Base-by-base conservation (phyloP, 2,797 vertebrate genomes). In the Tinamus major region DNA sequence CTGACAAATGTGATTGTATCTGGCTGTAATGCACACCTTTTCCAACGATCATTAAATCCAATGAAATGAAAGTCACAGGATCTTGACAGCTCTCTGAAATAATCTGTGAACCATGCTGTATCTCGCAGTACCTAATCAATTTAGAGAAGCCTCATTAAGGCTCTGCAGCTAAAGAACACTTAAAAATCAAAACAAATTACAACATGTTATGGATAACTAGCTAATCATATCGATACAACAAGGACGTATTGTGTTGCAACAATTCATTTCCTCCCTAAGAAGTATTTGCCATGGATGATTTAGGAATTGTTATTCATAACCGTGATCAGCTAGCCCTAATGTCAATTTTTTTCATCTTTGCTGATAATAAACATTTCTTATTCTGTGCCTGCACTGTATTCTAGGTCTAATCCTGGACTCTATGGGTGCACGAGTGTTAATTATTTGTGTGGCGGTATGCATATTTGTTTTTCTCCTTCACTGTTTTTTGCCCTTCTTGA, bases 1-100 rank as follows among this genome's bases (percentile, higher is more conserved):
- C 98, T 98, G 98, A 99, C 98, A 99, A 99, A 99, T 99, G 98
- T 92, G 98, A 99, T 99, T 99, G 98, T 98, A 98, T 98, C 98
- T 98, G 98, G 97, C 98, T 97, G 98, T 98, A 98, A 98, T 97
- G 98, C 96, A 97, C 98, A 98, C 98, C 98, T 98, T 98, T 97
- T 97, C 97, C 97, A 97, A 97, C 97, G 96, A 98, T 98, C 98
- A 98, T 98, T 98, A 99, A 99, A 99, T 99, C 98, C 98, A 98
- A 98, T 98, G 98, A 98, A 98, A 99, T 98, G 98, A 98, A 98
- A 99, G 98, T 97, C 98, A 97, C 92, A 78, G 92, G 96, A 98
- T 98, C 97, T 97, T 98, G 98, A 98, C 98, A 98, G 97, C 97
- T 97, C 98, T 97, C 98, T 98, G 98, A 99, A 98, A 98, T 98